These are phyloP conservation scores for Daktulosphaira vitifoliae DNA, from an alignment of 1,140 invertebrate species.

Conservation along the genomic window DNA sequence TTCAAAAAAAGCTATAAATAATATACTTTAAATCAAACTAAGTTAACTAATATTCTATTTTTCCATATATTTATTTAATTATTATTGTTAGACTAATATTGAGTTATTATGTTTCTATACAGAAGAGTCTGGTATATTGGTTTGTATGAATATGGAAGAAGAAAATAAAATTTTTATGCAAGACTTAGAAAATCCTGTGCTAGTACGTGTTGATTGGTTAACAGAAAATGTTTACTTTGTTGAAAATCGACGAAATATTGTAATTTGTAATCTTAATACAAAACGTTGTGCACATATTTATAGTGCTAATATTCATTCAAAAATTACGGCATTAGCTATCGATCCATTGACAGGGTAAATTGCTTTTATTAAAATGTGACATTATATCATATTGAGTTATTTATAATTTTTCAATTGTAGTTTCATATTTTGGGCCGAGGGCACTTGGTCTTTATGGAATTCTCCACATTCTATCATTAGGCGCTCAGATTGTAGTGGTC, in stretches of 20 bases:
- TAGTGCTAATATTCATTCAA: slow-evolving; percentile 20
- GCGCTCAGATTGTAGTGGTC: slow-evolving; percentile 36
- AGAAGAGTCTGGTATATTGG: slow-evolving; percentile 35
- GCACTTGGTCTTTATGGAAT: slow-evolving; percentile 62
- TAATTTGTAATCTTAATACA: slow-evolving; percentile 35
- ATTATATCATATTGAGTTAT: background rate
- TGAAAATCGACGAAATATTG: slow-evolving; percentile 32
- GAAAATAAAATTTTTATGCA: slow-evolving; percentile 25
- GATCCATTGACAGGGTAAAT: slow-evolving; percentile 39
- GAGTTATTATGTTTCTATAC: background rate
- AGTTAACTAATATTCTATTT: no score
- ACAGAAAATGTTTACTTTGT: slow-evolving; percentile 40
- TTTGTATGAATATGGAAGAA: slow-evolving; percentile 33
- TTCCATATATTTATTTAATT: no score
- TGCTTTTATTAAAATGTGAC: background rate
- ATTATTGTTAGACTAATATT: slow-evolving; percentile 17
- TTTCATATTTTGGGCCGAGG: slow-evolving; percentile 78
- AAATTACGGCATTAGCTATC: slow-evolving; percentile 38
- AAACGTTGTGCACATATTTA: slow-evolving; percentile 35
- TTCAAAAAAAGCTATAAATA: no score
- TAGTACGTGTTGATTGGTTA: slow-evolving; percentile 40
- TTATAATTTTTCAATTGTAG: slow-evolving; percentile 44
- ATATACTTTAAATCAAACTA: no score
- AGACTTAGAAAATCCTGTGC: slow-evolving; percentile 35
- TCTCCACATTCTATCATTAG: slow-evolving; percentile 56